Conservation (phyloP, 2,113 vertebrate genomes). For the Gavia stellata region DNA sequence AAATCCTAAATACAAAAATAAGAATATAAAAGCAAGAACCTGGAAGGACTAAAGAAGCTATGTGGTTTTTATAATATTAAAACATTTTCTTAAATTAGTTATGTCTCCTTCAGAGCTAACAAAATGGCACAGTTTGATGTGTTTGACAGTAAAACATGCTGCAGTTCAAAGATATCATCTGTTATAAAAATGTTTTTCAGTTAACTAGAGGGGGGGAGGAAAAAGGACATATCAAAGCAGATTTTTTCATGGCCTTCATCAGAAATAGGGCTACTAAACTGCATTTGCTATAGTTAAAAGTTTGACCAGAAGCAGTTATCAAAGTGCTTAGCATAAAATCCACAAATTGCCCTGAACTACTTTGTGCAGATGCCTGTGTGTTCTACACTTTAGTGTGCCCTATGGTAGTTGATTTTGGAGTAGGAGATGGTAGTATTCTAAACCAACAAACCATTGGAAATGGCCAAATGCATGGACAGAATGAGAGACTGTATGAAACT, state of each 20-base stretch:
- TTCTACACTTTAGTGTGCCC: not conserved
- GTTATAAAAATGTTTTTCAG: not conserved
- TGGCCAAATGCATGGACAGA: not conserved
- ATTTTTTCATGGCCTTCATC: not conserved
- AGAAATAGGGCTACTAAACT: not conserved
- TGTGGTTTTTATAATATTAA: not conserved
- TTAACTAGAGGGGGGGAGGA: not conserved
- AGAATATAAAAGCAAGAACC: not conserved
- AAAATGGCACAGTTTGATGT: slow-evolving; percentile 15
- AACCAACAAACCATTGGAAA: not conserved
- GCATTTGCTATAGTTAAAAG: not conserved
- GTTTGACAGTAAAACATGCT: slow-evolving; percentile 46
- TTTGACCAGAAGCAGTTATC: not conserved
- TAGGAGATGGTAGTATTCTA: not conserved
- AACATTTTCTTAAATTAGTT: slow-evolving; percentile 15
- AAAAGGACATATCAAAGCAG: not conserved
- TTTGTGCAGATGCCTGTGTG: not conserved
- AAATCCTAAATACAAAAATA: not conserved
- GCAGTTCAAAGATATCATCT: slow-evolving; percentile 42
- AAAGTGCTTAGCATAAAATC: not conserved
- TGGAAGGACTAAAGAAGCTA: not conserved
- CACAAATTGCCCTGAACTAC: not conserved
- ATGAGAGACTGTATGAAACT: not conserved
- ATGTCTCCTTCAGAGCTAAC: not conserved
- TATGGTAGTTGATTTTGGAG: not conserved